Evolutionary conservation across 2,797 vertebrate genomes (phyloP).

Genomic region (Sebastes cheni): DNA sequence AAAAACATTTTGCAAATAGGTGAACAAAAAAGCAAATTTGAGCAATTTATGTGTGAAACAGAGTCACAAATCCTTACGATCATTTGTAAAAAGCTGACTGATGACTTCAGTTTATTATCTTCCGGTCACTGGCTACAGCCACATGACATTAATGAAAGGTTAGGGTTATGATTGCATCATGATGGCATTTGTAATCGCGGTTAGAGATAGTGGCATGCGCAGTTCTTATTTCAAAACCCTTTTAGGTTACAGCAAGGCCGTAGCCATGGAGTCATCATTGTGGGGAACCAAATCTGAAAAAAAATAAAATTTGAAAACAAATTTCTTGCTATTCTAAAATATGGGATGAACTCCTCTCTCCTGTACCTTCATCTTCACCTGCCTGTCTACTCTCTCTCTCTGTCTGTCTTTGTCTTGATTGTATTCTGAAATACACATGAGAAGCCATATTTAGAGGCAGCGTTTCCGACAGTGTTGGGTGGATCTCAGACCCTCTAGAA

Average conservation of each 20-base stretch:
- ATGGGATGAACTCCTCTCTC: neutral
- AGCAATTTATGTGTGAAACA: neutral
- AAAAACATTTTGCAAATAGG: neutral
- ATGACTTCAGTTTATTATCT: neutral
- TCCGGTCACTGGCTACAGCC: neutral
- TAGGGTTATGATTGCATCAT: neutral
- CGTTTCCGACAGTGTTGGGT: too few species aligned
- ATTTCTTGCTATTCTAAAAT: neutral
- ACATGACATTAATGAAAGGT: slow-evolving; percentile 14
- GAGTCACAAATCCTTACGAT: neutral
- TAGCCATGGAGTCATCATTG: too few species aligned
- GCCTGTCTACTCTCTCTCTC: neutral
- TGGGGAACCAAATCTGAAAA: too few species aligned
- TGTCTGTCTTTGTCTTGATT: neutral
- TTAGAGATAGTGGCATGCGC: neutral
- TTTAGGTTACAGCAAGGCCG: neutral
- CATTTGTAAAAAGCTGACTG: slow-evolving; percentile 12
- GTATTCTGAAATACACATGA: too few species aligned
- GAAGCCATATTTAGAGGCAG: too few species aligned
- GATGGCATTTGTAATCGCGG: neutral
- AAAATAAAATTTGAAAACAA: neutral
- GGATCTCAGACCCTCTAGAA: too few species aligned
- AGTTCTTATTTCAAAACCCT: neutral
- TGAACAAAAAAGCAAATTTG: neutral
- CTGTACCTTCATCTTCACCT: neutral